Evolutionary conservation across 2,113 vertebrate genomes (phyloP), one percentile per base, ranked within the genome.

Genomic region (Piaya cayana): DNA sequence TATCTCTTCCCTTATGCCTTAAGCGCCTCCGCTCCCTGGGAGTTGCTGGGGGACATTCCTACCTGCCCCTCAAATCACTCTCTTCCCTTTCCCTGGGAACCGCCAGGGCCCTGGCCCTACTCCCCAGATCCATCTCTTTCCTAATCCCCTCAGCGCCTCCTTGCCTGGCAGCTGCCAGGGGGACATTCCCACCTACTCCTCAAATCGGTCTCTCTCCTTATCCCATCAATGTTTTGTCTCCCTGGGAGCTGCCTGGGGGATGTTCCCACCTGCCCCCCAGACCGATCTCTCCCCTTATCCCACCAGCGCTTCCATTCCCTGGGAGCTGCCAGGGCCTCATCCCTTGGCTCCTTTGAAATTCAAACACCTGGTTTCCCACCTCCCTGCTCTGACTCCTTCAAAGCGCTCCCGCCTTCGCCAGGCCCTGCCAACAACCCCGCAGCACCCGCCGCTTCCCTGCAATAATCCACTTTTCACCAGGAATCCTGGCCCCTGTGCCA

Each of bases 271-370:
- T 43, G 14, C 43, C 20, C 47, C 47, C 47, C 69, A 34, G 15
- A 72, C 60, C 8, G 55, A 26, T 9, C 50, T 32, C 45, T 42
- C 68, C 69, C 39, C 32, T 74, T 15, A 32, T 6, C 72, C 45
- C 10, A 6, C 34, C 58, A 21, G 64, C 2, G 2, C 56, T 68
- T 39, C 18, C 2, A 26, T 69, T 68, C 74, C 56, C 49, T 5
- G 15, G 25, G 78, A 90, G 70, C 82, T 70, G 89, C 68, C 23
- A 8, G 34, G 21, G 42, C 50, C 29, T 11, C 14, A 3, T n/a
- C 64, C 86, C 11, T 13, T 6, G 21, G 77, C 55, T 39, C 42
- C 90, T 96, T 89, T 89, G 90, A 94, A 77, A 81, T 92, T 55
- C 90, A 81, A 62, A 69, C 29, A 50, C 11, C 72, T 25, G 4